phyloP scores from a whole-genome alignment of 2,113 vertebrate genomes.

The Nycticorax nycticorax region DNA sequence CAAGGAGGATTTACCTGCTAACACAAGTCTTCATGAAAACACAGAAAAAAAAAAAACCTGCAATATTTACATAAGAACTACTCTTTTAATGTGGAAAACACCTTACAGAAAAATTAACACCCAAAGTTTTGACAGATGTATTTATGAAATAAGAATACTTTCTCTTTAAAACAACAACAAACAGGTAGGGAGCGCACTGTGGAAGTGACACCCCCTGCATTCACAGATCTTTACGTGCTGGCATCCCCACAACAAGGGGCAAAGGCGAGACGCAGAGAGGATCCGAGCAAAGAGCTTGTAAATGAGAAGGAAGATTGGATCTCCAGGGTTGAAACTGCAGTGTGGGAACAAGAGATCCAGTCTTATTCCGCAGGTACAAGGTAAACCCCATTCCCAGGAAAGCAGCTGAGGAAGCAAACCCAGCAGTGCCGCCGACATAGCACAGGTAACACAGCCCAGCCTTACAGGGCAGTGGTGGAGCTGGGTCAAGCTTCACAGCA shows the following conservation, averaged over 20 bases:
- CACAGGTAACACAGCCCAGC: background rate
- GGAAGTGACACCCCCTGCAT: background rate
- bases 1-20: background rate
- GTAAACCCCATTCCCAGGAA: background rate
- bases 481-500: background rate
- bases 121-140: background rate
- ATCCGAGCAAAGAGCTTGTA: background rate
- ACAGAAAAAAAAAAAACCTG: background rate
- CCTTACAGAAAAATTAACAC: background rate
- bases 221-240: background rate
- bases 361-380: background rate
- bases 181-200: background rate
- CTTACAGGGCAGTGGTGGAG: background rate
- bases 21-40: background rate
- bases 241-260: background rate
- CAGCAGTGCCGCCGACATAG: accelerated
- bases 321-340: background rate
- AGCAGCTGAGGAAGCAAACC: background rate
- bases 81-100: background rate
- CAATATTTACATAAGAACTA: background rate
- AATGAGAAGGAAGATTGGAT: background rate
- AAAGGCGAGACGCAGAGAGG: background rate
- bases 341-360: background rate
- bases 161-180: background rate
- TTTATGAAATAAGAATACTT: background rate